Conservation (phyloP, 2,888 invertebrate species). For the Orthonychiurus folsomi region DNA sequence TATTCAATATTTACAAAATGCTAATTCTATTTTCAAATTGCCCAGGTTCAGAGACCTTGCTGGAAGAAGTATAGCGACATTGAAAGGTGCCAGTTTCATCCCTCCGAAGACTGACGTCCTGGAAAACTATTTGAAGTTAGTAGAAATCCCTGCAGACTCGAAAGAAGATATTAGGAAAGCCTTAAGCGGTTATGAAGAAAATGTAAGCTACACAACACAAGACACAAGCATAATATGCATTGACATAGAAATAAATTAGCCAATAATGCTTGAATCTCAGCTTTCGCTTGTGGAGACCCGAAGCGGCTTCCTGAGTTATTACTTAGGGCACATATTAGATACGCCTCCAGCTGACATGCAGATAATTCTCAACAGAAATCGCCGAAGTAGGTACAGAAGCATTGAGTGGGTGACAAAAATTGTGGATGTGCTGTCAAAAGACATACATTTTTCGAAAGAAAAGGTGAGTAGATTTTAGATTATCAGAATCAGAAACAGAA, state of each 20-base stretch:
- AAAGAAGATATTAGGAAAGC: conserved; percentile 8
- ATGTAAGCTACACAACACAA: too few species aligned
- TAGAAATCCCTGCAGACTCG: conserved; percentile 12
- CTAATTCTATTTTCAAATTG: too few species aligned
- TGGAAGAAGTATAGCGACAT: conserved; percentile 43
- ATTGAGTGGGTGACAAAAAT: conserved; percentile 6
- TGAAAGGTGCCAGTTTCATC: conserved; percentile 46
- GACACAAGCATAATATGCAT: too few species aligned
- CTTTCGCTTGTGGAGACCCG: background rate
- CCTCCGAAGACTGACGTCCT: conserved; percentile 45
- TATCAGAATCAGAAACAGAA: too few species aligned
- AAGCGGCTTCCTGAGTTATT: background rate
- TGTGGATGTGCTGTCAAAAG: conserved; percentile 4
- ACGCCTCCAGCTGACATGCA: background rate
- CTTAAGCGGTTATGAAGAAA: conserved; percentile 17
- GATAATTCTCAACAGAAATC: background rate
- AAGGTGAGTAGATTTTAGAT: conserved; percentile 19
- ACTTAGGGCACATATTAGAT: background rate
- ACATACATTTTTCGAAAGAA: conserved; percentile 17
- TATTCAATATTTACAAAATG: too few species aligned
- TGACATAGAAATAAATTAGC: too few species aligned
- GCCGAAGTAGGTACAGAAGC: background rate
- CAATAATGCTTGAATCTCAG: too few species aligned
- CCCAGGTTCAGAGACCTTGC: conserved; percentile 43
- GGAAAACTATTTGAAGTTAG: conserved; percentile 36